Conservation (phyloP, 2,888 invertebrate genomes). For the Atethmia centrago region DNA sequence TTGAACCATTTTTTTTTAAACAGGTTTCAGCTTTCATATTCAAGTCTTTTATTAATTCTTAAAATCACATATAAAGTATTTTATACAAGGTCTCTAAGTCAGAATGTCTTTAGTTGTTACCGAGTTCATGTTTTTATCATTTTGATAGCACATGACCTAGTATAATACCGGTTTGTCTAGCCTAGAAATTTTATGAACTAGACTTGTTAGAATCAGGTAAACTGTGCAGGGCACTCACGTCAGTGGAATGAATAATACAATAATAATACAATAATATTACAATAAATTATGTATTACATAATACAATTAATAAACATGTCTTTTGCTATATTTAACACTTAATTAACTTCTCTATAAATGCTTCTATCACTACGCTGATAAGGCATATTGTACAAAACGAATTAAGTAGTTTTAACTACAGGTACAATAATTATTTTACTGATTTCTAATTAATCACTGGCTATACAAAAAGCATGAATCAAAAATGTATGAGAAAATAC, state of each 20-base stretch:
- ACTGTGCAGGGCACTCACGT: neutral
- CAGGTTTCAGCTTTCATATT: neutral
- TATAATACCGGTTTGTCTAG: slow-evolving; percentile 31
- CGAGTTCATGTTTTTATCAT: slow-evolving; percentile 46
- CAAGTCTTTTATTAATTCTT: neutral
- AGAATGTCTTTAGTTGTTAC: slow-evolving; percentile 10
- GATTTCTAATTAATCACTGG: slow-evolving; percentile 4
- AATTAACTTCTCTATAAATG: slow-evolving; percentile 59
- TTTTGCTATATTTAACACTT: slow-evolving; percentile 49
- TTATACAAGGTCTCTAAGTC: slow-evolving; percentile 18
- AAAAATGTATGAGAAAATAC: neutral
- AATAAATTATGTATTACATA: slow-evolving; percentile 65
- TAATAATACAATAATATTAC: slow-evolving; percentile 38
- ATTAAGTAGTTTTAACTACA: slow-evolving; percentile 27
- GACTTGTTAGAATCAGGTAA: slow-evolving; percentile 11
- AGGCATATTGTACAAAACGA: slow-evolving; percentile 63
- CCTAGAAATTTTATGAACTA: slow-evolving; percentile 43
- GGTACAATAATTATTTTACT: neutral
- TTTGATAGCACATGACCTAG: slow-evolving; percentile 55
- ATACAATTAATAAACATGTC: slow-evolving; percentile 41
- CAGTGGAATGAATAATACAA: slow-evolving; percentile 35
- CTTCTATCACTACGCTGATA: slow-evolving; percentile 68
- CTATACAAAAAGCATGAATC: neutral
- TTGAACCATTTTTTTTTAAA: neutral
- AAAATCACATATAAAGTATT: neutral